Evolutionary conservation across 2,797 vertebrate genomes (phyloP).

Genomic region (Melanotaenia parkinsoni): DNA sequence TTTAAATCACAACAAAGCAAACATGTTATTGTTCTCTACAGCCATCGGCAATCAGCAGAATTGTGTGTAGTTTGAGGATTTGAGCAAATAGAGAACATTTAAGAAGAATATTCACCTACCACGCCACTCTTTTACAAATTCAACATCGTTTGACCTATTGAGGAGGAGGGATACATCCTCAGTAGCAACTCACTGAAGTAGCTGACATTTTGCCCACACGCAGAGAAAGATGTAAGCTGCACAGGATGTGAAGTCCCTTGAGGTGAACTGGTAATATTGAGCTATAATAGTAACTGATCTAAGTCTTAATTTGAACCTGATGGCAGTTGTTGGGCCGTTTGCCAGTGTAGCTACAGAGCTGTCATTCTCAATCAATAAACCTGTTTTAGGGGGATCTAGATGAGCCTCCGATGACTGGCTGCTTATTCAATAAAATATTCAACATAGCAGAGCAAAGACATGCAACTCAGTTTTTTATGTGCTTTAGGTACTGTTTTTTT

Average conservation of each 20-base stretch:
- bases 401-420: neutral
- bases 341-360: slow-evolving; percentile 5
- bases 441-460: neutral
- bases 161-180: neutral
- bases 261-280: neutral
- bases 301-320: neutral
- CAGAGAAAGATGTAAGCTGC: neutral
- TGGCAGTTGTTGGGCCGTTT: neutral
- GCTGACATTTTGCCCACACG: neutral
- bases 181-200: neutral
- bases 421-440: neutral
- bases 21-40: slow-evolving; percentile 14
- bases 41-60: neutral
- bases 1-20: slow-evolving; percentile 30
- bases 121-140: neutral
- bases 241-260: neutral
- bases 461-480: neutral
- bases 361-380: neutral
- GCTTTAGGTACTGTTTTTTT: neutral
- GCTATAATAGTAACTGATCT: neutral
- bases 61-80: neutral
- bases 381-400: neutral
- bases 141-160: neutral
- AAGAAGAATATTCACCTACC: neutral
- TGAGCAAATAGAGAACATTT: neutral